These are phyloP conservation scores for Monochamus alternatus DNA, from an alignment of 2,888 invertebrate genomes.

Conservation along the genomic window DNA sequence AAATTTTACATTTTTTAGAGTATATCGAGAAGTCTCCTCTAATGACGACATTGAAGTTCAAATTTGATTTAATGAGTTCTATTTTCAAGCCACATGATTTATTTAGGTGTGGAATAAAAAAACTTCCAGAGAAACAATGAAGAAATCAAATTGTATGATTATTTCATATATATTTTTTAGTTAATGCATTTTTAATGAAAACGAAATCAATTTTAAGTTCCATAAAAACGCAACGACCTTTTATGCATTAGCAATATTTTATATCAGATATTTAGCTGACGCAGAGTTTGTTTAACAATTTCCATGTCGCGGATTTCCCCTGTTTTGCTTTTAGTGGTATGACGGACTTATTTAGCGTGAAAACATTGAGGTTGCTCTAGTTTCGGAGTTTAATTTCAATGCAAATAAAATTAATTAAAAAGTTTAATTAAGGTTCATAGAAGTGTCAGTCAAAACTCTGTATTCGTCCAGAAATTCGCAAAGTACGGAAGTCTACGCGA, in stretches of 20 bases:
- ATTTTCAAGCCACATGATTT: too few species aligned
- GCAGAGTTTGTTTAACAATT: conserved; percentile 5
- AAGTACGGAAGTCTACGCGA: conserved; percentile 4
- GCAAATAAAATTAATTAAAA: conserved; percentile 62
- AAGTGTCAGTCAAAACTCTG: conserved; percentile 53
- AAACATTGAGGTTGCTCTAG: conserved; percentile 22
- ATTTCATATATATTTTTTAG: too few species aligned
- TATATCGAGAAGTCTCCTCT: too few species aligned
- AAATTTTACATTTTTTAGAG: too few species aligned
- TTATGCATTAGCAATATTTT: not conserved
- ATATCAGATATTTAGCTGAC: not conserved
- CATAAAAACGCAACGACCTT: too few species aligned
- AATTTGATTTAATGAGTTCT: too few species aligned
- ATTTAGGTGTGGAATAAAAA: too few species aligned
- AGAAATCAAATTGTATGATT: too few species aligned
- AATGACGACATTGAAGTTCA: too few species aligned
- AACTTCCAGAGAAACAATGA: too few species aligned
- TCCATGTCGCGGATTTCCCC: not conserved
- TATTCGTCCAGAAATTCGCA: not conserved
- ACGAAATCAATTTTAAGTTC: too few species aligned
- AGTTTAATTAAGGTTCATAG: conserved; percentile 59
- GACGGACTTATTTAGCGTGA: not conserved
- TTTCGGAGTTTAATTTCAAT: conserved; percentile 55
- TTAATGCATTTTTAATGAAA: too few species aligned
- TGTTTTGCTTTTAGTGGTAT: conserved; percentile 9